Evolutionary conservation across 53 echinoderm and acorn worm genomes (phyloP), one percentile per base, ranked within the genome.

Genomic region (Mesocentrotus franciscanus): DNA sequence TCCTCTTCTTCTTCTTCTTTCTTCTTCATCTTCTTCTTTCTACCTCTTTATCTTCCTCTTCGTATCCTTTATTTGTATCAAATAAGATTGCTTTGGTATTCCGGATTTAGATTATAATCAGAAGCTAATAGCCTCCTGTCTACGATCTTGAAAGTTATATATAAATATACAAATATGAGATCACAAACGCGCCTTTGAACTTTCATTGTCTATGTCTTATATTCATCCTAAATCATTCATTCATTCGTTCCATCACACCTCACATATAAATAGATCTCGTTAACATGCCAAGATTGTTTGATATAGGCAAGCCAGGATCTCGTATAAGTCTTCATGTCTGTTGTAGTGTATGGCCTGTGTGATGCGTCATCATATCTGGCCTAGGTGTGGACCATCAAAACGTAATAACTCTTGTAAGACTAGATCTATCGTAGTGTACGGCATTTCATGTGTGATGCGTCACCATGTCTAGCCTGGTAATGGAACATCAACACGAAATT

Each of bases 241-340:
- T 81, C 81, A 81, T 81, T 81, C 36, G 42, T 81, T 81, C 36
- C 17, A 1, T 81, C 42, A 20, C 42, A 81, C 81, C 81, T 81
- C 18, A 13, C 81, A 81, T 39, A 79, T 81, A 81, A 81, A 81
- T 81, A 81, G 81, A 81, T 81, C 81, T 81, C 81, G 81, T 81
- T 81, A 81, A 81, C 81, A 42, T 76, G 76, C 76, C 33, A 33
- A 76, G 76, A 76, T 33, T 76, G 81, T 81, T 39, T 81, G 81
- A 81, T 81, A 81, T 17, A 42, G 81, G 81, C 81, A 42, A 33
- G 42, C 36, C 42, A 20, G 42, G 36, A 39, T 14, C 42, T 36
- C 36, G 22, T 81, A 64, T 64, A 81, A 36, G 42, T 42, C 42
- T 36, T 16, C 6, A 20, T 39, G 10, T 39, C 17, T 18, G 76